Percentiles rank a stretch among this genome's conserved stretches.
phyloP scores from a whole-genome alignment of 2,113 vertebrate genomes.

The Zeus faber region DNA sequence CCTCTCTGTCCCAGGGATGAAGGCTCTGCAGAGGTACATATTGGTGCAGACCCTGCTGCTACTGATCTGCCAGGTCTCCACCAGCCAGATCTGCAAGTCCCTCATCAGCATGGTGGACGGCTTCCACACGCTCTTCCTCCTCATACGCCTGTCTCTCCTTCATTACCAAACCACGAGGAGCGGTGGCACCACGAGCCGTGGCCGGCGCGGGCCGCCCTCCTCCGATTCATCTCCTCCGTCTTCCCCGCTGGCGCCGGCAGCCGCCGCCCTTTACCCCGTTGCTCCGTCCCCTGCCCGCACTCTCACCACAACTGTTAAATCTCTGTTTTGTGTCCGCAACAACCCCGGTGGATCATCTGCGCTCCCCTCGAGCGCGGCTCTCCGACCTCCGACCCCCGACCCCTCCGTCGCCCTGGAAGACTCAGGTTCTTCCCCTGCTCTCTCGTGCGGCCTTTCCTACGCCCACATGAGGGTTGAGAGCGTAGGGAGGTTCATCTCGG shows the following conservation, averaged over 20 bases:
- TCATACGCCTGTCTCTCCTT: conserved; percentile 52
- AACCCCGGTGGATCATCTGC: no score
- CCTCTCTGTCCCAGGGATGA: no score
- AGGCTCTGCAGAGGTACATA: conserved; percentile 45
- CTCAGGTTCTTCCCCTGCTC: neutral
- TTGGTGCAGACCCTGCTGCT: conserved; percentile 56
- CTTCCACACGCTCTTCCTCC: conserved; percentile 73
- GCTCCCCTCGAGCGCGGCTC: neutral
- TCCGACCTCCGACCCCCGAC: neutral
- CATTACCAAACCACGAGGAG: conserved; percentile 3
- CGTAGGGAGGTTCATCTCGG: conserved; percentile 62
- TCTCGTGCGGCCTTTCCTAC: conserved; percentile 24
- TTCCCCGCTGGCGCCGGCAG: neutral
- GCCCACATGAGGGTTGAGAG: conserved; percentile 42
- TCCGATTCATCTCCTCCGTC: neutral
- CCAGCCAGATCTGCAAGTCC: conserved; percentile 70
- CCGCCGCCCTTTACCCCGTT: neutral
- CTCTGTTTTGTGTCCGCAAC: no score
- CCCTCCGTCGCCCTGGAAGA: neutral
- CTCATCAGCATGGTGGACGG: conserved; percentile 68
- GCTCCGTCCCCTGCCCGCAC: neutral
- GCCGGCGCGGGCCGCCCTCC: neutral
- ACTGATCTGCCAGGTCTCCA: conserved; percentile 63
- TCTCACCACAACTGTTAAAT: no score
- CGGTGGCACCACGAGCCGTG: neutral